Conservation (phyloP, 1,140 invertebrate genomes). For the Drosophila melanica region DNA sequence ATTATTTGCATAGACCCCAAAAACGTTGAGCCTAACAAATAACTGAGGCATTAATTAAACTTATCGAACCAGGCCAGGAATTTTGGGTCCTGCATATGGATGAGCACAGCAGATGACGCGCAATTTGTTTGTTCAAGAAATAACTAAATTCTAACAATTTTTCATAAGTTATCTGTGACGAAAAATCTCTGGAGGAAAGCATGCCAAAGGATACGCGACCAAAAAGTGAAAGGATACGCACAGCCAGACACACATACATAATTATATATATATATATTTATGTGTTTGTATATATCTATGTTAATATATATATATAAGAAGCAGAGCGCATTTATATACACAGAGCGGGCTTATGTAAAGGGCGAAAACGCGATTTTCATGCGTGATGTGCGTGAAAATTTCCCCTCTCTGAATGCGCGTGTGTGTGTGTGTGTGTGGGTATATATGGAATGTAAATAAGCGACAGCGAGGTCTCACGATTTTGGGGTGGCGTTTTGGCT, state of each 20-base stretch:
- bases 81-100: constrained; percentile 20
- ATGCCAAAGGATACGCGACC: constrained; percentile 37
- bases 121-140: constrained; percentile 42
- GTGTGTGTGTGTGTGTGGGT: constrained; percentile 2
- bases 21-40: constrained; percentile 34
- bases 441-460: constrained; percentile 50
- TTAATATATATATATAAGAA: not conserved
- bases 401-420: constrained; percentile 55
- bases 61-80: constrained; percentile 26
- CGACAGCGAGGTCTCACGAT: constrained; percentile 26
- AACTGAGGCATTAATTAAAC: constrained; percentile 50
- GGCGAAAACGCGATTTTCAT: constrained; percentile 62
- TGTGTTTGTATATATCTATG: not conserved
- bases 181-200: constrained; percentile 34
- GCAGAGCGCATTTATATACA: constrained; percentile 2
- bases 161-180: constrained; percentile 51
- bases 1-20: constrained; percentile 10
- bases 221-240: constrained; percentile 32
- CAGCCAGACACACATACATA: constrained; percentile 9
- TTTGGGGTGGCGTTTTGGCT: constrained; percentile 51
- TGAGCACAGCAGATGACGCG: constrained; percentile 34
- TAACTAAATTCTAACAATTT: constrained; percentile 51
- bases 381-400: constrained; percentile 75
- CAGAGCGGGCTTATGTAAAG: constrained; percentile 27
- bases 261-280: constrained; percentile 1